A percentile compares a stretch with the other conserved stretches of the same genome.
Evolutionary conservation across 2,888 invertebrate genomes (phyloP).

Genomic region (Cephus runcator): DNA sequence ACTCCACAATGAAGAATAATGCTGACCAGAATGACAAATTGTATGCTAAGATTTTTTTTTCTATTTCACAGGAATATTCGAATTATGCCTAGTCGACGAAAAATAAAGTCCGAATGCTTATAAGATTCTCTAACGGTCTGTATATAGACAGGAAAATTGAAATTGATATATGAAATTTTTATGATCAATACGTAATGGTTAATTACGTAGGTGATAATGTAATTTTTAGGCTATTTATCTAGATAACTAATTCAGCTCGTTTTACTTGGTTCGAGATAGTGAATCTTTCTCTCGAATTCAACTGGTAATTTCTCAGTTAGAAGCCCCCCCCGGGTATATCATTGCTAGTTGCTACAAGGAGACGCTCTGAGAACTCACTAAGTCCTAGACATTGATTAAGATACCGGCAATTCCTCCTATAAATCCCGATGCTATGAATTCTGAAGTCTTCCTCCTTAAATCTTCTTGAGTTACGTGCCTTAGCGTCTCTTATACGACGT

Average conservation of each 20-base stretch:
- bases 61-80: background rate
- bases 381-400: slow-evolving; percentile 44
- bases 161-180: background rate
- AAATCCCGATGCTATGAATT: slow-evolving; percentile 31
- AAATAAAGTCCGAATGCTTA: too few species aligned
- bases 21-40: background rate
- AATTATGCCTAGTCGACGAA: too few species aligned
- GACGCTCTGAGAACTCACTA: slow-evolving; percentile 1
- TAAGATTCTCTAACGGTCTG: too few species aligned
- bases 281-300: background rate
- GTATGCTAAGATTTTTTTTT: background rate
- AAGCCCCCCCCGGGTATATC: background rate
- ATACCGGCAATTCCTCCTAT: slow-evolving; percentile 29
- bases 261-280: background rate
- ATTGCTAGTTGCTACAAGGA: background rate
- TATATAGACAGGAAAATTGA: background rate
- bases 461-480: slow-evolving; percentile 34
- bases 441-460: slow-evolving; percentile 24
- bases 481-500: slow-evolving; percentile 4
- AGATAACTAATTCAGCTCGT: background rate
- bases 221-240: background rate
- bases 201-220: too few species aligned
- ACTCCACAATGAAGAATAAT: background rate
- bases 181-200: too few species aligned
- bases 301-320: background rate